Evolutionary conservation across 2,888 invertebrate genomes (phyloP).

Genomic region (Parnassius orleans): DNA sequence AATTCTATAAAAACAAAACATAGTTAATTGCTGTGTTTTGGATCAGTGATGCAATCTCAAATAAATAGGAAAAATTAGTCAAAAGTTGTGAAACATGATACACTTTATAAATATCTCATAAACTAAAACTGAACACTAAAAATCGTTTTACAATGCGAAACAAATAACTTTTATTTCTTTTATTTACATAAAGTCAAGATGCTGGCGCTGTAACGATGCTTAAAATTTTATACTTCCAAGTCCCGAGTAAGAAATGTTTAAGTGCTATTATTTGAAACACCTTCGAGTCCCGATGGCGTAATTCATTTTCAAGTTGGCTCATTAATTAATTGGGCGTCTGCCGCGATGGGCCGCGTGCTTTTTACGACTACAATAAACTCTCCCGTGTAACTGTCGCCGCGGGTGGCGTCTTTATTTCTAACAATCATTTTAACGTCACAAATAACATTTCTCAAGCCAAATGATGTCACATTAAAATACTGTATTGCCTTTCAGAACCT

Average conservation of each 20-base stretch:
- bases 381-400: conserved; percentile 49
- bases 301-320: conserved; percentile 68
- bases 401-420: conserved; percentile 51
- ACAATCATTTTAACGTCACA: conserved; percentile 35
- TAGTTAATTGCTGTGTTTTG: too few relatives aligned
- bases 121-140: conserved; percentile 9
- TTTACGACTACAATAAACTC: conserved; percentile 67
- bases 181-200: conserved; percentile 30
- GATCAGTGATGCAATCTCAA: too few relatives aligned
- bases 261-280: conserved; percentile 53
- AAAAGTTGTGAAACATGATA: too few relatives aligned
- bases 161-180: conserved; percentile 28
- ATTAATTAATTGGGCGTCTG: conserved; percentile 71
- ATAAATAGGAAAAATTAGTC: too few relatives aligned
- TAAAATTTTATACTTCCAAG: conserved; percentile 50
- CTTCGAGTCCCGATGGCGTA: conserved; percentile 55
- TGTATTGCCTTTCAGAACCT: conserved; percentile 16
- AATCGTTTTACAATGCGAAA: conserved; percentile 15
- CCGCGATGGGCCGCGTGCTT: conserved; percentile 61
- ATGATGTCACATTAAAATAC: conserved; percentile 34
- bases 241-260: conserved; percentile 47
- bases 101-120: too few relatives aligned
- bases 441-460: conserved; percentile 31
- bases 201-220: conserved; percentile 17
- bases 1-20: too few relatives aligned